Base-by-base conservation (phyloP, 2,113 vertebrate species). In the Oncorhynchus nerka region DNA sequence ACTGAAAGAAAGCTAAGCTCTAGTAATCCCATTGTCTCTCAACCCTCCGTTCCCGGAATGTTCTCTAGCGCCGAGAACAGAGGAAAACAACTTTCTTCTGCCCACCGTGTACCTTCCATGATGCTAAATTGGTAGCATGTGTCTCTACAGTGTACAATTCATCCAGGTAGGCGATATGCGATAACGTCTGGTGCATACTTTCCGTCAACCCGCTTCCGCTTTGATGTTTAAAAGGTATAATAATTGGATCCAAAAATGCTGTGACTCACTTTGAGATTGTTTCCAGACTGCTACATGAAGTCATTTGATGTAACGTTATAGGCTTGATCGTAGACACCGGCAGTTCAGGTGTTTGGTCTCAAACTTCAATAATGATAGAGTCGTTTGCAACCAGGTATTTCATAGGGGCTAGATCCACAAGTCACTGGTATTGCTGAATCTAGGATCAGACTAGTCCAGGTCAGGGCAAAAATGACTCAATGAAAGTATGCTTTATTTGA, bases 21-120 rank as follows among this genome's bases (percentile, higher is more conserved):
- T 19, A 55, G 4, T 55, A 19, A 45, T 45, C 39, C 9, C 16
- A 55, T 19, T 55, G 51, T 55, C 39, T 7, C 51, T 48, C 68
- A 22, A 45, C 11, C 11, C 22, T 82, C 57, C 34, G 84, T 67
- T 48, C 68, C 80, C 24, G 79, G 62, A 79, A 45, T 12, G 39
- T 76, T 81, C 55, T 45, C 24, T 16, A 4, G n/a, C 8, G 62
- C 62, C 48, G 71, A 65, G 73, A 74, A 74, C 66, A 71, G 64
- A 16, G 39, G 32, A 77, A 79, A 81, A 75, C 62, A 79, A 73
- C 28, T 28, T 82, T 32, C 34, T 73, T 74, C 67, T 71, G 75
- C 28, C 13, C 1, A 64, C 68, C 16, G 19, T n/a, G 16, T 12
- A 24, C 73, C 73, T 75, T 80, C 80, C 65, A 76, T 78, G 57